Evolutionary conservation across 2,888 invertebrate species (phyloP), one percentile per base, ranked within the genome.

Genomic region (Capitulum mitella): DNA sequence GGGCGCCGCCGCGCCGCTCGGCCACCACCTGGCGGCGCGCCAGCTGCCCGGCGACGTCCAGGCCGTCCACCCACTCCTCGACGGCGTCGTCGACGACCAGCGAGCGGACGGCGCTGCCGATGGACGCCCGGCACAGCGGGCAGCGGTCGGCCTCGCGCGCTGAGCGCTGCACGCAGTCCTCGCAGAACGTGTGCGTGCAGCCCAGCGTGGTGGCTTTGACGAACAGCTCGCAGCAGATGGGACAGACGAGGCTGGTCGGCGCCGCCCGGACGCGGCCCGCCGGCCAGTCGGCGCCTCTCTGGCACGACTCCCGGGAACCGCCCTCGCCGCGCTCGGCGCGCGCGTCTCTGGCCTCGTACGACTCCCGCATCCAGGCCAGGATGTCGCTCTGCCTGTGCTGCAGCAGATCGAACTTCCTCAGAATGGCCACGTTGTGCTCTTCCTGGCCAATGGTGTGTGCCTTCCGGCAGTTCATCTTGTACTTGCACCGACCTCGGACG

Each of bases 31-130:
- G 70, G 22, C 70, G 70, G 19, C 70, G 70, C 19, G 70, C 70
- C 26, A 26, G 37, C 40, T 40, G 70, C 37, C 22, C 16, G 40
- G 34, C 70, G 40, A 1, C 70, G 40, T 70, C 40, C 40, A 37
- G 40, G 1, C 40, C 40, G 70, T 70, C 70, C 22, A 70, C 37
- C 37, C 40, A 70, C 37, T 70, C 70, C 8, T 16, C 70, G 26
- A 70, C 70, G 22, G 40, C 37, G 70, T 70, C 70, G 40, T 70
- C 70, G 70, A 70, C 26, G 70, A 70, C 70, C 19, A 70, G 70
- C 70, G 70, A 37, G 40, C 70, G 70, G 5, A 70, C 26, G 6
- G 40, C 8, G 70, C 40, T 70, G 40, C 26, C 70, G 8, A 70
- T 40, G 22, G 70, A 8, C 1, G 70, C 70, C 26, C 70, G 40